These are phyloP conservation scores for Aphelocoma californica DNA, from an alignment of 2,797 vertebrate genomes.

Conservation along the genomic window DNA sequence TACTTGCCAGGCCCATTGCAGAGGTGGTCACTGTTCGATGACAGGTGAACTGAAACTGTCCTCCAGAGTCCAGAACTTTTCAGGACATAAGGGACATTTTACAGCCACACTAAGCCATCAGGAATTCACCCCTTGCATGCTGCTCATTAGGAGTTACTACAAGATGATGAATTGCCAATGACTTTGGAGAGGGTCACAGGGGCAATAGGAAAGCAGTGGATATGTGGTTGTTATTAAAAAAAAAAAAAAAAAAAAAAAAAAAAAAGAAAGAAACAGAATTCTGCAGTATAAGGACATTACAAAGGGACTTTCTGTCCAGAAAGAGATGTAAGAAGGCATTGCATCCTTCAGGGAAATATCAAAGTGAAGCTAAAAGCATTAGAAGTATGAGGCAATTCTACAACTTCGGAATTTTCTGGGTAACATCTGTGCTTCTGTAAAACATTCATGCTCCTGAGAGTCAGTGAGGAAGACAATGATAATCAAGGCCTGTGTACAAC, in stretches of 20 bases:
- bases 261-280: not conserved
- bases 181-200: not conserved
- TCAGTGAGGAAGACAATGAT: not conserved
- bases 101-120: not conserved
- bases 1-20: not conserved
- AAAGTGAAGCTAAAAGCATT: not conserved
- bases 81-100: not conserved
- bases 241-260: not conserved
- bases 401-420: not conserved
- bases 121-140: not conserved
- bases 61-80: not conserved
- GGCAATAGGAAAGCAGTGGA: not conserved
- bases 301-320: not conserved
- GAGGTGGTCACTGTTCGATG: not conserved
- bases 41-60: not conserved
- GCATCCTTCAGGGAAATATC: not conserved
- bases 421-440: not conserved
- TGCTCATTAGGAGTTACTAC: not conserved
- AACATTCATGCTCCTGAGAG: not conserved
- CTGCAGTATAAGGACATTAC: not conserved
- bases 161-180: not conserved
- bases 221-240: not conserved
- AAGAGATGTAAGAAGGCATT: not conserved
- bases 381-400: not conserved
- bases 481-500: not conserved